Conservation (phyloP, 2,113 vertebrate species). For the Oxyruncus cristatus region DNA sequence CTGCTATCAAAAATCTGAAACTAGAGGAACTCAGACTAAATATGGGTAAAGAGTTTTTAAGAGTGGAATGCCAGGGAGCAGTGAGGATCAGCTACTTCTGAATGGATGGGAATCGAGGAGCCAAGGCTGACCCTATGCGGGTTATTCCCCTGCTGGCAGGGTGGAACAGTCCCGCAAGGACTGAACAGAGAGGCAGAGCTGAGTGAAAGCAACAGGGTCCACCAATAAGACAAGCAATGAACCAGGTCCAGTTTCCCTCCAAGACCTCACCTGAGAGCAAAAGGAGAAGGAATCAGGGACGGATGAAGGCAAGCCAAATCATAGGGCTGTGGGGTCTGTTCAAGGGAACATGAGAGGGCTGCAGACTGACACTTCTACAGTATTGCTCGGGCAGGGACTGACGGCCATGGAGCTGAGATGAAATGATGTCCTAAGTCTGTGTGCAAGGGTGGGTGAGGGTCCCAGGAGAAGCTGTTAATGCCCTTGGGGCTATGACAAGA, state of each 20-base stretch:
- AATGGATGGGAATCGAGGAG: not conserved
- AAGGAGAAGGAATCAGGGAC: not conserved
- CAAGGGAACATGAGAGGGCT: not conserved
- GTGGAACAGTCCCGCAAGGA: not conserved
- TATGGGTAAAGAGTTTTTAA: not conserved
- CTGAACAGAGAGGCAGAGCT: not conserved
- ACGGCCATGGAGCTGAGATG: not conserved
- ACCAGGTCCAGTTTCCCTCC: not conserved
- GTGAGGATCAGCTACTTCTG: not conserved
- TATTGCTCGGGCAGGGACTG: not conserved
- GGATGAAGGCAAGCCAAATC: not conserved
- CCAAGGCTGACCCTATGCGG: accelerated
- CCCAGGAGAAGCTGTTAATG: not conserved
- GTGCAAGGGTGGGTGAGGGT: not conserved
- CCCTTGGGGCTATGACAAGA: not conserved
- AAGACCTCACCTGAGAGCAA: not conserved
- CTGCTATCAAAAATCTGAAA: not conserved
- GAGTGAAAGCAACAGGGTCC: not conserved
- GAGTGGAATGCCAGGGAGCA: not conserved
- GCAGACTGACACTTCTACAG: not conserved
- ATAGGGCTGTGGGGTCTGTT: accelerated
- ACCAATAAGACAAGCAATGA: accelerated
- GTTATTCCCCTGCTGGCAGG: not conserved
- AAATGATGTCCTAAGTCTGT: not conserved
- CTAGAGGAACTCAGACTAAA: not conserved